A percentile compares a stretch with the other conserved stretches of the same genome.
phyloP scores from a whole-genome alignment of 2,113 vertebrate genomes.

The Malurus cyaneus region DNA sequence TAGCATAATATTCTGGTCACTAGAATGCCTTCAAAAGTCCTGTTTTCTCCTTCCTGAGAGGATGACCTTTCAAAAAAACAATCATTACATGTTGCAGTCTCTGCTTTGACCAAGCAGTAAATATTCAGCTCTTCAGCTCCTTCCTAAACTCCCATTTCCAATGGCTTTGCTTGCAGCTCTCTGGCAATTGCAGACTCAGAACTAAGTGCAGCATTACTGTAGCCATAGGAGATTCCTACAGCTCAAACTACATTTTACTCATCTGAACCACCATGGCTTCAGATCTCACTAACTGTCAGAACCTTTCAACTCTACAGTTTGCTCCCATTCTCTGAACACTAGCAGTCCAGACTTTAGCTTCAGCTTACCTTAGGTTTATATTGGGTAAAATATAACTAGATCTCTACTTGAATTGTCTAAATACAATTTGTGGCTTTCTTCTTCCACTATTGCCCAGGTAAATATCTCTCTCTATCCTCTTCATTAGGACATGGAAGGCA shows the following conservation, averaged over 20 bases:
- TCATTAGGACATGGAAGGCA: neutral
- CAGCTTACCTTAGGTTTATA: neutral
- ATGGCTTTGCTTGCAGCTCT: neutral
- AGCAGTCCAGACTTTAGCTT: neutral
- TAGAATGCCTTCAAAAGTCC: neutral
- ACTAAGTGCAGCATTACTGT: accelerated
- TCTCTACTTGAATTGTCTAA: neutral
- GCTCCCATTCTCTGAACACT: neutral
- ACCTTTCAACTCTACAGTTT: neutral
- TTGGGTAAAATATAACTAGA: neutral
- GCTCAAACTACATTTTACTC: neutral
- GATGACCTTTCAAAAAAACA: neutral
- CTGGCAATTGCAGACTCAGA: neutral
- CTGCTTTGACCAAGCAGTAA: neutral
- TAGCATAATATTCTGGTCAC: accelerated
- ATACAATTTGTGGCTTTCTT: neutral
- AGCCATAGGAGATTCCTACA: neutral
- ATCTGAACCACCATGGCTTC: neutral
- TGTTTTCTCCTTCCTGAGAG: neutral
- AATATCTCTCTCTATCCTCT: neutral
- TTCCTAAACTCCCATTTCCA: neutral
- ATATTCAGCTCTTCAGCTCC: neutral
- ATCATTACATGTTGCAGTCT: neutral
- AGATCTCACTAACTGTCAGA: neutral
- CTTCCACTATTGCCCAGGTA: neutral